Conservation (phyloP, 2,888 invertebrate genomes). For the Diabrotica balteata region DNA sequence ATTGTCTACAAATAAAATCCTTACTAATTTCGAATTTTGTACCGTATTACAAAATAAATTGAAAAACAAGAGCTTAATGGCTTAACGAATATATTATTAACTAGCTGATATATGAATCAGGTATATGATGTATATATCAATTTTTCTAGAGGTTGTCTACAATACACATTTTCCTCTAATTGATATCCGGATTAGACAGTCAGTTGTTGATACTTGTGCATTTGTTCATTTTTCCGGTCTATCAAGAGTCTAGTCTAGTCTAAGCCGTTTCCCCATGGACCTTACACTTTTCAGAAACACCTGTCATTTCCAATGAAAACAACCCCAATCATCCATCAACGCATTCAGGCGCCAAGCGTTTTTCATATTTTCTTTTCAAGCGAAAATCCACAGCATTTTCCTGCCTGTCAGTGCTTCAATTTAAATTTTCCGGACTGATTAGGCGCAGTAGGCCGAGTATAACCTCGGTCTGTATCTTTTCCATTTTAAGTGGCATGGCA, state of each 20-base stretch:
- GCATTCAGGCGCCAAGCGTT: constrained; percentile 26
- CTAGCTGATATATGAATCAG: no score
- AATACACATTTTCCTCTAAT: no score
- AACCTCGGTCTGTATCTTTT: constrained; percentile 35
- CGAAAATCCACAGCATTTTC: constrained; percentile 26
- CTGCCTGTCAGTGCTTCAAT: constrained; percentile 31
- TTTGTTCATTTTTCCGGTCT: not conserved
- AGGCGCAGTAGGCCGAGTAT: constrained; percentile 35
- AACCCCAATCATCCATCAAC: constrained; percentile 33
- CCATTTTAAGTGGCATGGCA: constrained; percentile 28
- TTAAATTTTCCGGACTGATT: constrained; percentile 35
- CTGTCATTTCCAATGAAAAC: constrained; percentile 27
- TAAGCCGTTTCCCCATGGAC: constrained; percentile 2
- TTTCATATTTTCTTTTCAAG: constrained; percentile 29
- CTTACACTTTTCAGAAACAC: constrained; percentile 21
- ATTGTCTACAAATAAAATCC: no score
- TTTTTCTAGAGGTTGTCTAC: no score
- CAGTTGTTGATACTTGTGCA: no score
- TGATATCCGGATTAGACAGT: no score
- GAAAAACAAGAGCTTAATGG: no score
- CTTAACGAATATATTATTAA: no score
- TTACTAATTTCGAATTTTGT: no score
- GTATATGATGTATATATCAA: no score
- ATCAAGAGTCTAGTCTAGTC: not conserved
- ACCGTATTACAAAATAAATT: no score